Base-by-base conservation (phyloP, 2,797 vertebrate genomes). In the Eospalax fontanierii region DNA sequence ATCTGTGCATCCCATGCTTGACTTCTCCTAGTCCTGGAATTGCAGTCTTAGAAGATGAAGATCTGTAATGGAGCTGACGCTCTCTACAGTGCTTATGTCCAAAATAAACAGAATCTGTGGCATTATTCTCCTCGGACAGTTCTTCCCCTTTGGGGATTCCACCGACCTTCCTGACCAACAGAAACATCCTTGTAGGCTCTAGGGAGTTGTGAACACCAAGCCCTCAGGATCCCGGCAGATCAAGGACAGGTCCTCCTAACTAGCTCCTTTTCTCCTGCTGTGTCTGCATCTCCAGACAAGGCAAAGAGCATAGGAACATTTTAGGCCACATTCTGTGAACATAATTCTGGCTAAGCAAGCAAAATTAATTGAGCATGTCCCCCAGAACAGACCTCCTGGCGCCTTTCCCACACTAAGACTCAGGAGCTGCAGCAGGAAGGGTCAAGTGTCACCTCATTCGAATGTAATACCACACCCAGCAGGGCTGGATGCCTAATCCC, bases 31-130 rank as follows among this genome's bases (percentile, higher is more conserved):
- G 57, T 22, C 50, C 19, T 93, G 61, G 43, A 84, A 63, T n/a
- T 57, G 5, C 1, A 87, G 18, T 50, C 54, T 33, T 35, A 5
- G 40, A 94, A 94, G 74, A 92, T 28, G 40, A 90, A 86, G 46
- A 38, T 79, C 83, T 80, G 24, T 50, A 43, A 1, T 57, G 16
- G 57, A 12, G 61, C 7, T 10, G 35, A 18, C 30, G 2, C 26
- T 91, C 87, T 88, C 78, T 81, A 61, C 66, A 57, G 4, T 28
- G 9, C 11, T n/a, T 68, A 3, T 89, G 33, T 89, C 2, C 9
- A 65, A 96, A 95, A 74, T 95, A 97, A 96, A 86, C 38, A 2
- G 9, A 21, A 46, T 4, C 21, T 81, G n/a, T 54, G 38, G 35
- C 54, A 74, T 68, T 54, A n/a, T 70, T 74, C 9, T 59, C 43